These are phyloP conservation scores for Oryzias curvinotus DNA, from an alignment of 2,113 vertebrate genomes.

Conservation along the genomic window DNA sequence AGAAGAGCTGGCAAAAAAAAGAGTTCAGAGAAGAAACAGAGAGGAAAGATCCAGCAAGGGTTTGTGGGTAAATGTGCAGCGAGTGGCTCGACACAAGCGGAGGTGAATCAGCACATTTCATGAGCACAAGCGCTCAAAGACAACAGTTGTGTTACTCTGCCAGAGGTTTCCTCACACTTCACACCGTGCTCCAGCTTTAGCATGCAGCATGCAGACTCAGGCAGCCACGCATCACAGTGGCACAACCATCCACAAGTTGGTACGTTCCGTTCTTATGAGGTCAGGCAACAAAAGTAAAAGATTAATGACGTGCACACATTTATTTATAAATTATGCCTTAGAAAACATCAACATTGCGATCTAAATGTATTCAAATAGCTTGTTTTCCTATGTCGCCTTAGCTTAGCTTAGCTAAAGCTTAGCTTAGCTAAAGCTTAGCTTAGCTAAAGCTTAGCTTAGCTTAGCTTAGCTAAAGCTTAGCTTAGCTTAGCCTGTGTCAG, in stretches of 20 bases:
- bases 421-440: slow-evolving; percentile 1
- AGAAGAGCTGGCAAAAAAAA: slow-evolving; percentile 62
- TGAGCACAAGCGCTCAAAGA: not conserved
- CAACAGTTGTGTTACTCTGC: no score
- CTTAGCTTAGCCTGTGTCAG: no score
- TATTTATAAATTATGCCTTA: not conserved
- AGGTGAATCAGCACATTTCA: slow-evolving; percentile 15
- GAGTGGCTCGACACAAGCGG: slow-evolving; percentile 41
- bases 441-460: no score
- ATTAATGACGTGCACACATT: slow-evolving; percentile 4
- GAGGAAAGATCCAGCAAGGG: slow-evolving; percentile 54
- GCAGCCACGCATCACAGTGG: not conserved
- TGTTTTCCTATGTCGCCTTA: no score
- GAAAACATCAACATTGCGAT: not conserved
- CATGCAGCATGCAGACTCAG: slow-evolving; percentile 5
- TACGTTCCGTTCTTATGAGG: slow-evolving; percentile 8
- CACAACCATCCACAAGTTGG: not conserved
- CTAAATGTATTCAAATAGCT: slow-evolving; percentile 1
- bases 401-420: not conserved
- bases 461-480: slow-evolving; percentile 3
- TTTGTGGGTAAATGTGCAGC: slow-evolving; percentile 55
- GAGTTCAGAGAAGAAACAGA: slow-evolving; percentile 17
- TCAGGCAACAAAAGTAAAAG: not conserved
- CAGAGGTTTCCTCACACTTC: not conserved
- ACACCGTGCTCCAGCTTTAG: not conserved